Conservation (phyloP, 2,113 vertebrate species). For the Leucoraja erinaceus region DNA sequence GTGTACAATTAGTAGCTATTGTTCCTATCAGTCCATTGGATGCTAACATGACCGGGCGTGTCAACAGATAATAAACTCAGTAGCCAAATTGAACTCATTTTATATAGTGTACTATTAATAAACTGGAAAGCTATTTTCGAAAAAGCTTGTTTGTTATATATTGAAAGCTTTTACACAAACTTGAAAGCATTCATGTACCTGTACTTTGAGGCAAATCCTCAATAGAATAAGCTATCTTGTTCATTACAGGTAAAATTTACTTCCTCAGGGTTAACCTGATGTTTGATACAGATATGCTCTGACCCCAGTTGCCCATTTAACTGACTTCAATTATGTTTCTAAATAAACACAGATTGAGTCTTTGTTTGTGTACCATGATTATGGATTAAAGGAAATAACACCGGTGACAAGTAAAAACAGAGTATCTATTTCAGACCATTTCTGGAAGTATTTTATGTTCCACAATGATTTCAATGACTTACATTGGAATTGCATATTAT, state of each 20-base stretch:
- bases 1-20: conserved; percentile 13
- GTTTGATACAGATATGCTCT: background rate
- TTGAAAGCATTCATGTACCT: background rate
- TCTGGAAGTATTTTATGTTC: conserved; percentile 2
- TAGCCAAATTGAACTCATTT: background rate
- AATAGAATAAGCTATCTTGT: background rate
- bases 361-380: background rate
- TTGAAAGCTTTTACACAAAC: conserved; percentile 8
- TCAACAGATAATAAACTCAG: conserved; percentile 7
- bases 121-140: background rate
- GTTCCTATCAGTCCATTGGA: background rate
- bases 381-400: conserved; percentile 15
- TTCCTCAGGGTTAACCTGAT: background rate
- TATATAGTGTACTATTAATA: background rate
- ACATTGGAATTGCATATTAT: background rate
- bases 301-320: background rate
- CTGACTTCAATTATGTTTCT: background rate
- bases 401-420: background rate
- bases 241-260: background rate
- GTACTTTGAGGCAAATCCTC: background rate
- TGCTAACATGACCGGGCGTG: background rate
- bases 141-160: background rate
- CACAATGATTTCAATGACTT: conserved; percentile 7
- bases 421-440: background rate
- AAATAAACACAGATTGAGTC: background rate